Percentiles rank a stretch among this genome's conserved stretches.
phyloP scores from a whole-genome alignment of 1,140 invertebrate genomes.

The Brachionus rubens region DNA sequence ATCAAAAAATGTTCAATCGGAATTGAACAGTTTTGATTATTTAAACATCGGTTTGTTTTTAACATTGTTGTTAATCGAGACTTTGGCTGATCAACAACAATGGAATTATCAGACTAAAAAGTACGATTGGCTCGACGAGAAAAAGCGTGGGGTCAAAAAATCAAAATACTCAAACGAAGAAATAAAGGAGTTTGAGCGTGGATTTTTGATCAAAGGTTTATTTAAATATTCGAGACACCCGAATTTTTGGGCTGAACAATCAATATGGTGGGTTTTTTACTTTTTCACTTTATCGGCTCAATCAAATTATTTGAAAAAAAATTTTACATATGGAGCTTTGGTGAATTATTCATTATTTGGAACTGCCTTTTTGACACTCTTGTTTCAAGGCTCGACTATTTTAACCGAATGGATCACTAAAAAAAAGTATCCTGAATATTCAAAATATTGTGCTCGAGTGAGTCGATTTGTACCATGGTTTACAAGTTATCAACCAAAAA shows the following conservation, averaged over 20 bases:
- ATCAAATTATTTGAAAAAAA: background rate
- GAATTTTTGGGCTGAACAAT: conserved; percentile 39
- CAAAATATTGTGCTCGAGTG: background rate
- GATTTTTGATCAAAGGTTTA: conserved; percentile 35
- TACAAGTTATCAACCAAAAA: conserved; percentile 12
- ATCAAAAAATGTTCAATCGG: background rate
- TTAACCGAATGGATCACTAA: conserved; percentile 34
- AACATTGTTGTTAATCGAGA: background rate
- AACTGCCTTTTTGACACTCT: background rate
- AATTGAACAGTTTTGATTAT: background rate
- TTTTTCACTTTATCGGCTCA: conserved; percentile 19
- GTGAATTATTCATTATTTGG: conserved; percentile 34
- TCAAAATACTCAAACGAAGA: background rate
- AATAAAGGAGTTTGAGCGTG: conserved; percentile 21
- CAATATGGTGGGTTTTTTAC: conserved; percentile 39
- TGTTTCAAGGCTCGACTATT: conserved; percentile 26
- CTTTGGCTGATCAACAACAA: conserved; percentile 41
- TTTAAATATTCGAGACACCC: conserved; percentile 46
- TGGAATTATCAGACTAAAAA: conserved; percentile 35
- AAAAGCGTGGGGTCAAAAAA: background rate
- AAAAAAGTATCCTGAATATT: conserved; percentile 43
- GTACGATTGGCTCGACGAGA: background rate
- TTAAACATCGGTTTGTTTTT: background rate
- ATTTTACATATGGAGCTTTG: background rate
- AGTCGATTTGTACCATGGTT: conserved; percentile 38